Evolutionary conservation across 2,797 vertebrate species (phyloP), one percentile per base, ranked within the genome.

Genomic region (Martes flavigula): DNA sequence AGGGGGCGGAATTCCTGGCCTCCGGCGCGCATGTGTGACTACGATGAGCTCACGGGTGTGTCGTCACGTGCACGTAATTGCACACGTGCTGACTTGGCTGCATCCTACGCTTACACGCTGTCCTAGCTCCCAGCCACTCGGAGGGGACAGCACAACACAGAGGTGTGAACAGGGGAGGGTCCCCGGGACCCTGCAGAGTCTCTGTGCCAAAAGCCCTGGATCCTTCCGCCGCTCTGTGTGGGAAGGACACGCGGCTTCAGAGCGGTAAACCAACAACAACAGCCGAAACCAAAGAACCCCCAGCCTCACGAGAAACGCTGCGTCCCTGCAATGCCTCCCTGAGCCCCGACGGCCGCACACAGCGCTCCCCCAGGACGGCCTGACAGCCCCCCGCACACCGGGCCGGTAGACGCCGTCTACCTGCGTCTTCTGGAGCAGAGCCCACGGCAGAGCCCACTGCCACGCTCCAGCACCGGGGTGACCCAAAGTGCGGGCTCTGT

Each of bases 401-500:
- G 64, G n/a, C 27, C 62, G 0, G 66, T 20, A n/a, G 18, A 70
- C 9, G 17, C 32, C 4, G 32, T 35, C 60, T 4, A 43, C 43
- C 0, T 1, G 46, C 15, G 32, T 11, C 32, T 13, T 21, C 20
- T 17, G 62, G 43, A 84, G 58, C 82, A 70, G 10, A 54, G n/a
- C 18, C 27, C 60, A 14, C 5, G 12, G 60, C 62, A 3, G 62
- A 7, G 30, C 30, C 27, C 2, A 0, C 35, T n/a, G 18, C 15
- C 15, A 21, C 51, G 27, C 30, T 38, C 54, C 0, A 0, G 7
- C 54, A 20, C 0, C 0, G 0, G 51, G 68, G 9, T 11, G 0
- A 8, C 91, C 56, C 2, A 4, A 6, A 11, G 13, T 4, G 43
- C 11, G 12, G 68, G 43, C 23, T 60, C 32, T 2, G 15, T 10